These are phyloP conservation scores for Aphaenogaster ashmeadi DNA, from an alignment of 1,140 invertebrate species.

Conservation along the genomic window DNA sequence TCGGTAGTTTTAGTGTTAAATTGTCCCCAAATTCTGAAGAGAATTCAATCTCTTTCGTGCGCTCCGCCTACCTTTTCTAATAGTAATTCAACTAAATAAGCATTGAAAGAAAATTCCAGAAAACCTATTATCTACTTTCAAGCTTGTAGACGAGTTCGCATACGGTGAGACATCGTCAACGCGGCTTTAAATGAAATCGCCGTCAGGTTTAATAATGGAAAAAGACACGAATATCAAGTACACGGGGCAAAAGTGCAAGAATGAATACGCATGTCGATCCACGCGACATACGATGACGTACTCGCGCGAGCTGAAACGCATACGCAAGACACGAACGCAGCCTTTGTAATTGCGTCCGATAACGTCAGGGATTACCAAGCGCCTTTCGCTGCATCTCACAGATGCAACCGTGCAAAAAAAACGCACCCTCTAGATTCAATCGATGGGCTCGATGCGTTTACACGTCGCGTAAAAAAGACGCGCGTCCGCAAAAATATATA, in stretches of 20 bases:
- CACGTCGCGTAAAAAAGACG: background rate
- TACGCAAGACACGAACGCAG: background rate
- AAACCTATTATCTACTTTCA: background rate
- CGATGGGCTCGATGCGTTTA: background rate
- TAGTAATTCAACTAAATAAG: background rate
- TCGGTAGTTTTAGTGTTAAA: background rate
- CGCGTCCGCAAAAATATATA: constrained; percentile 4
- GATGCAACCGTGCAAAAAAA: background rate
- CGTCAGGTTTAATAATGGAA: background rate
- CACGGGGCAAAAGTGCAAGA: background rate
- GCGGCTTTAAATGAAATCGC: background rate
- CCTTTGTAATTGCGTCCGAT: background rate
- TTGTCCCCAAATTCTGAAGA: background rate
- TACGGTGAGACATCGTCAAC: background rate
- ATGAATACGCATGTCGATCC: background rate
- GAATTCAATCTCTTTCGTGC: background rate
- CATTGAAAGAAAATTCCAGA: background rate
- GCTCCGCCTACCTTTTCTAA: background rate
- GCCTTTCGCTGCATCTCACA: background rate
- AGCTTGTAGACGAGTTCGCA: background rate
- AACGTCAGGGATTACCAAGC: constrained; percentile 10
- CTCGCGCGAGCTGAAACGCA: background rate
- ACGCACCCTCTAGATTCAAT: background rate
- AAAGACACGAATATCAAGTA: too few species aligned
- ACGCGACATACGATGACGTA: background rate